A percentile compares a stretch with the other conserved stretches of the same genome.
Conservation (phyloP, 2,113 vertebrate genomes). For the Gobius niger region DNA sequence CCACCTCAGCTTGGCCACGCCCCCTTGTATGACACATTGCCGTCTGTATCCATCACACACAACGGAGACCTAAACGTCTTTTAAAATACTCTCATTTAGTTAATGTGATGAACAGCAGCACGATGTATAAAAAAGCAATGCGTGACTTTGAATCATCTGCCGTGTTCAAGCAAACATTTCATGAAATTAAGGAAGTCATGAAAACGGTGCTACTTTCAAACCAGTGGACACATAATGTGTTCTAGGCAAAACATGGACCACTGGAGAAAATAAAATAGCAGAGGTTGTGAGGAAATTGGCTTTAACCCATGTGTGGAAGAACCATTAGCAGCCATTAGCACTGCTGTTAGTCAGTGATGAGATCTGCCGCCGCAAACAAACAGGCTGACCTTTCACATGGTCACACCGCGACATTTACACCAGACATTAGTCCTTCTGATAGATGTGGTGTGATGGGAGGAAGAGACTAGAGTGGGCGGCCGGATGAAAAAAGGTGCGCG, state of each 20-base stretch:
- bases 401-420: conserved; percentile 68
- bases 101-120: too few species aligned
- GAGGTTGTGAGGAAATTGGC: conserved; percentile 43
- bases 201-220: background rate
- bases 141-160: too few species aligned
- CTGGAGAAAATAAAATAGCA: background rate
- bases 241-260: background rate
- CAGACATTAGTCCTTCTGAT: conserved; percentile 54
- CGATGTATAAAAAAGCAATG: too few species aligned
- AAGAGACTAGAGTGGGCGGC: conserved; percentile 1
- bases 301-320: conserved; percentile 45
- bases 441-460: conserved; percentile 45
- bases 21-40: too few species aligned
- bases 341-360: conserved; percentile 60
- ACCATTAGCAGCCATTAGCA: conserved; percentile 60
- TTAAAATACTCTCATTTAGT: too few species aligned
- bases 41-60: too few species aligned
- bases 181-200: too few species aligned
- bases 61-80: too few species aligned
- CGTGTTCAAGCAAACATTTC: too few species aligned
- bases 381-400: conserved; percentile 71
- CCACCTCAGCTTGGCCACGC: too few species aligned
- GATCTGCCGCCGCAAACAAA: conserved; percentile 68
- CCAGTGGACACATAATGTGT: background rate
- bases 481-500: conserved; percentile 21